These are phyloP conservation scores for Isoperla grammatica DNA, from an alignment of 2,888 invertebrate genomes.

Conservation along the genomic window DNA sequence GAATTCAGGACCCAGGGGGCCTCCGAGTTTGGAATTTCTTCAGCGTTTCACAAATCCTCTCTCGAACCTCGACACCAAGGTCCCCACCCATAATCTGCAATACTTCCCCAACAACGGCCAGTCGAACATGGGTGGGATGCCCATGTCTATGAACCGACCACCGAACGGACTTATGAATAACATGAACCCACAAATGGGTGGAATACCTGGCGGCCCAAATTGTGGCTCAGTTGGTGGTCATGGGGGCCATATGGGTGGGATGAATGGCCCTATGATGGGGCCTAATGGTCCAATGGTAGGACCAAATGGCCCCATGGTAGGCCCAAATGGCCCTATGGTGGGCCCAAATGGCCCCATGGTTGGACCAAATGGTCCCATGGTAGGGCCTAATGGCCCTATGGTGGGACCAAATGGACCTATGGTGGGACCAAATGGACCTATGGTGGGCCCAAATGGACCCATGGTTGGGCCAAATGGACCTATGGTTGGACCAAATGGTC, in stretches of 20 bases:
- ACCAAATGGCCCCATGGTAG: no score
- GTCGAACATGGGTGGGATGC: constrained; percentile 49
- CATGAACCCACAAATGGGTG: constrained; percentile 30
- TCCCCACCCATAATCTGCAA: constrained; percentile 63
- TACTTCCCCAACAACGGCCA: constrained; percentile 64
- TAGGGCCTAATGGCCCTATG: no score
- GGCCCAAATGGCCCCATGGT: no score
- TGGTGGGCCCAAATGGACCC: no score
- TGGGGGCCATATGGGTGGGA: constrained; percentile 39
- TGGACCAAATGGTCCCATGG: no score
- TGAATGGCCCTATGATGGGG: constrained; percentile 49
- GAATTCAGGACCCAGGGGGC: constrained; percentile 64
- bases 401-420: no score
- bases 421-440: no score
- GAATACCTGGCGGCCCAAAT: constrained; percentile 39
- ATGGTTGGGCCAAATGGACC: no score
- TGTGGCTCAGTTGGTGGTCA: constrained; percentile 36
- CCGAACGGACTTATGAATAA: constrained; percentile 43
- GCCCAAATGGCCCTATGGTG: no score
- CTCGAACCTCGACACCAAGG: constrained; percentile 62
- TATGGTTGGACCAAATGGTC: no score
- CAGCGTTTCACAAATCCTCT: constrained; percentile 84
- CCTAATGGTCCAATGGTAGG: constrained; percentile 40
- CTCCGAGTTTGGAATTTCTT: constrained; percentile 84
- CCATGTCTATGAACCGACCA: constrained; percentile 46